Base-by-base conservation (phyloP, 2,888 invertebrate genomes). In the Synergus itoensis region DNA sequence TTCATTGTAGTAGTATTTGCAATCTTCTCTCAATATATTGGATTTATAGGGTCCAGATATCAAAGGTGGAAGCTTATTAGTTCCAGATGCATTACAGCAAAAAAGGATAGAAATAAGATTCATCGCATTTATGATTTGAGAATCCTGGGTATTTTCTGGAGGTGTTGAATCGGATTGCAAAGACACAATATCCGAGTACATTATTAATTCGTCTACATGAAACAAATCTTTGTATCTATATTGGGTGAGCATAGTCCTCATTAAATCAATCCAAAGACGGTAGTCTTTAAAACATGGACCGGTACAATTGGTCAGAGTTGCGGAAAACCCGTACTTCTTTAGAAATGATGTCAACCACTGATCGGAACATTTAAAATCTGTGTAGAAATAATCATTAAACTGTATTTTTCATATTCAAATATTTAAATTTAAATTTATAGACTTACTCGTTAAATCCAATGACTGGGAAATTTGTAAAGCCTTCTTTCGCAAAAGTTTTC, bases 41-140 rank as follows among this genome's bases (percentile, higher is more conserved):
- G 78, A 60, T 63, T 79, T 78, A 41, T 87, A 88, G 11, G 87
- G 81, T 9, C 87, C 88, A 77, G 86, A 88, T 77, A 90, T 86
- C n/a, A 90, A 63, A 3, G 88, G 85, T 8, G 87, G 87, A 11
- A 89, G 82, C 79, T 89, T 90, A 75, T 87, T 87, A 11, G 83
- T 86, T 8, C 90, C 90, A 1, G 88, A 84, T 0, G 89, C 84
- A 77, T 90, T 90, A 82, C 88, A 89, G 43, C 88, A 86, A 41
- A 89, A 81, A 41, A 90, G 60, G 12, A 89, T 69, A 1, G 85
- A 84, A 8, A 87, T 73, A 14, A 18, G 65, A 53, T 5, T 67
- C 57, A 4, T 60, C n/a, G 8, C 14, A 28, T 5, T 78, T 67
- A n/a, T 45, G 18, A 12, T 21, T n/a, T 18, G 57, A 14, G 36